These are phyloP conservation scores for Diadema setosum DNA, from an alignment of 35 echinoderm and acorn worm species.

Conservation along the genomic window DNA sequence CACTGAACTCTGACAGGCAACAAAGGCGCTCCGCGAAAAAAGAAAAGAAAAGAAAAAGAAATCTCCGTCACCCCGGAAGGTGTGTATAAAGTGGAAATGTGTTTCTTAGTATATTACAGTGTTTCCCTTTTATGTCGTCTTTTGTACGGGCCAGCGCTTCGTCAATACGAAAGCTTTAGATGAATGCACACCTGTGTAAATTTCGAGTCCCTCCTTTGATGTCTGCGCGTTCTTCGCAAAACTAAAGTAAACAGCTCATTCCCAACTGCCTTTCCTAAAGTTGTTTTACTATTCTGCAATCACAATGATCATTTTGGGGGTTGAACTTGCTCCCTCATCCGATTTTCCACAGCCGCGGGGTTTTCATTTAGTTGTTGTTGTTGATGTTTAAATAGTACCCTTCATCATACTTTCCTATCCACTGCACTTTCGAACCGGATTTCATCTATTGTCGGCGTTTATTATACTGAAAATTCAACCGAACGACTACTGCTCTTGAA, in stretches of 20 bases:
- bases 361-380: no score
- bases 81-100: background rate
- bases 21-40: no score
- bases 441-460: no score
- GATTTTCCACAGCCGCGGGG: no score
- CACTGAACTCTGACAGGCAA: no score
- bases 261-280: background rate
- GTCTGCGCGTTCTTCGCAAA: background rate
- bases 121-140: background rate
- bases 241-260: constrained; percentile 12
- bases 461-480: no score
- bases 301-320: no score
- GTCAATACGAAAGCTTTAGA: constrained; percentile 4
- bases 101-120: constrained; percentile 3
- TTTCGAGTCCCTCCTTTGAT: background rate
- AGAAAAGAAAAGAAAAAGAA: background rate
- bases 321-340: constrained; percentile 2
- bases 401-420: no score
- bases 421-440: no score
- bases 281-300: constrained; percentile 1
- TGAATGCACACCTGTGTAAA: constrained; percentile 1
- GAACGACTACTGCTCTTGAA: no score
- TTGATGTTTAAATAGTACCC: no score
- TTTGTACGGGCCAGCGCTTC: background rate
- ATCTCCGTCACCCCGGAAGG: background rate